These are phyloP conservation scores for Drosophila lacicola DNA, from an alignment of 2,888 invertebrate genomes.

Conservation along the genomic window DNA sequence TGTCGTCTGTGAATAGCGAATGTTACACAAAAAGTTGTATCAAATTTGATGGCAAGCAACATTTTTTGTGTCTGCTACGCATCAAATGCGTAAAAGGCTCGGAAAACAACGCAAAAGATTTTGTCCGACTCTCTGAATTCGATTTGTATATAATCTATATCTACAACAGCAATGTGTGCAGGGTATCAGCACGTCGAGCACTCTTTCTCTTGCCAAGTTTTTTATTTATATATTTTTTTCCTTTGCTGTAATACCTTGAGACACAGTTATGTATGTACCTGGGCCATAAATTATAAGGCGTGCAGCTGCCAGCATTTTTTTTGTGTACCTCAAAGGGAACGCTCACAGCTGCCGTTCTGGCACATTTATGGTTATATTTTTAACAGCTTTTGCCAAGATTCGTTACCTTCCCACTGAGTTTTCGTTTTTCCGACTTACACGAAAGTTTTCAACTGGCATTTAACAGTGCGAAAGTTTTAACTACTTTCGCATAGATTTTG, in stretches of 20 bases:
- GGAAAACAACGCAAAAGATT: too few relatives aligned
- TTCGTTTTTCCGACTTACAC: conserved; percentile 13
- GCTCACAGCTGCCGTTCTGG: conserved; percentile 23
- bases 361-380: conserved; percentile 61
- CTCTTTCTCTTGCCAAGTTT: neutral
- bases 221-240: conserved; percentile 21
- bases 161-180: neutral
- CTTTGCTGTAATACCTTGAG: conserved; percentile 27
- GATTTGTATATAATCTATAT: neutral
- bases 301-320: conserved; percentile 58
- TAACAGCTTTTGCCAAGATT: conserved; percentile 52
- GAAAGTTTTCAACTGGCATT: conserved; percentile 45
- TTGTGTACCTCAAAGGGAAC: conserved; percentile 37
- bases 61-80: neutral
- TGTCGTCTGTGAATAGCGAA: too few relatives aligned
- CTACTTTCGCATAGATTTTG: conserved; percentile 23
- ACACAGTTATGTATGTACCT: conserved; percentile 35
- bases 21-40: too few relatives aligned
- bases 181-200: neutral
- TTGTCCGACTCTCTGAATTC: neutral
- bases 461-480: conserved; percentile 48
- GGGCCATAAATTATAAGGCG: conserved; percentile 64
- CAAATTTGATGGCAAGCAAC: conserved; percentile 1
- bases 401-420: conserved; percentile 10
- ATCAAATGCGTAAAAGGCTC: too few relatives aligned